Conservation (phyloP, 1,140 invertebrate species). For the Mercenaria mercenaria region DNA sequence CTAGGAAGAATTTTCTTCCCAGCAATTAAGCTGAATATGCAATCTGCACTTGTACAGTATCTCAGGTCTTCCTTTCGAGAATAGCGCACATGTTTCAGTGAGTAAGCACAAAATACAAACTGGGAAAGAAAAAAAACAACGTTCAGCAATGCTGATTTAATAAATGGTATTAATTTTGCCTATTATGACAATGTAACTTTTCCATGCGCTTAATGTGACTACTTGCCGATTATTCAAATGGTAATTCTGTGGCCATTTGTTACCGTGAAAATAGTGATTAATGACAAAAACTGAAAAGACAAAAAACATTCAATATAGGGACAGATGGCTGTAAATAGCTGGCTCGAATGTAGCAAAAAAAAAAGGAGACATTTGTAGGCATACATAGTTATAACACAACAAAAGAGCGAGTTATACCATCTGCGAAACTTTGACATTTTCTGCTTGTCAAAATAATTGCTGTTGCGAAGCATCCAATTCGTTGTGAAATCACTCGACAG, state of each 20-base stretch:
- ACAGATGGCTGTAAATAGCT: conserved; percentile 47
- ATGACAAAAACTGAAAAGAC: conserved; percentile 22
- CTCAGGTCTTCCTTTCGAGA: too few species aligned
- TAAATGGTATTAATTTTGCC: conserved; percentile 37
- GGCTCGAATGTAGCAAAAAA: conserved; percentile 24
- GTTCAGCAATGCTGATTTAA: background rate
- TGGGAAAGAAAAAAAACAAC: background rate
- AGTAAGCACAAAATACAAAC: background rate
- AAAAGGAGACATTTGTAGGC: background rate
- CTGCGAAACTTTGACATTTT: conserved; percentile 50
- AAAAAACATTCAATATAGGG: conserved; percentile 49
- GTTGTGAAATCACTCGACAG: conserved; percentile 20
- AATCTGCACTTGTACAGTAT: too few species aligned
- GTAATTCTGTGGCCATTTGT: conserved; percentile 41
- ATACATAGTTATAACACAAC: conserved; percentile 37
- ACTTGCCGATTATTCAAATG: conserved; percentile 16
- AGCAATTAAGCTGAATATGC: too few species aligned
- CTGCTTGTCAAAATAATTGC: conserved; percentile 46
- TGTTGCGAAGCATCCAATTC: background rate
- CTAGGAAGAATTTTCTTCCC: too few species aligned
- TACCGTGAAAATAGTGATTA: conserved; percentile 18
- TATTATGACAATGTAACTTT: conserved; percentile 27
- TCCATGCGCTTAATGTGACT: background rate
- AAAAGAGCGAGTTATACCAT: conserved; percentile 37
- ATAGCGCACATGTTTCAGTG: background rate